Evolutionary conservation across 2,888 invertebrate genomes (phyloP).

Genomic region (Hydraecia micacea): DNA sequence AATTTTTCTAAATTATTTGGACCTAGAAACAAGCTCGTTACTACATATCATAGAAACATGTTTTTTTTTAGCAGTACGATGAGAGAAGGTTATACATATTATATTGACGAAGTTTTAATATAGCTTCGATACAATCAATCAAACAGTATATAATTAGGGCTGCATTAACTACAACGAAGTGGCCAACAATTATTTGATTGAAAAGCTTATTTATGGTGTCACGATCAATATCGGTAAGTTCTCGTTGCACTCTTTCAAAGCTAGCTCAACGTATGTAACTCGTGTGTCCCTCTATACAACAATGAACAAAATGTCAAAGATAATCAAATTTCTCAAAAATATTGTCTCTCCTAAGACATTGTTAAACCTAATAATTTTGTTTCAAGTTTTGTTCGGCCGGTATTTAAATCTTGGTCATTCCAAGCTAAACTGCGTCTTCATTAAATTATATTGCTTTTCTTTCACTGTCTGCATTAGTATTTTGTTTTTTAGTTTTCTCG

Average conservation of each 20-base stretch:
- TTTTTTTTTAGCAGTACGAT: not conserved
- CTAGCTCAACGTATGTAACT: too few relatives aligned
- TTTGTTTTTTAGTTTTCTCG: not conserved
- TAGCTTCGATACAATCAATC: not conserved
- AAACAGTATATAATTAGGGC: too few relatives aligned
- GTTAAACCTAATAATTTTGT: not conserved
- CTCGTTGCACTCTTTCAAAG: not conserved
- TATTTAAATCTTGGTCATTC: not conserved
- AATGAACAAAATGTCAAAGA: not conserved
- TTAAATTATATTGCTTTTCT: conserved; percentile 13
- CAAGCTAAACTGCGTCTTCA: not conserved
- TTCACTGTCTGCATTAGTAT: not conserved
- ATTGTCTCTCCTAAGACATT: not conserved
- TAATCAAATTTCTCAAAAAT: not conserved
- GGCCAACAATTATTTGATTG: not conserved
- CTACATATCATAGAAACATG: not conserved
- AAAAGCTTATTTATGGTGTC: not conserved
- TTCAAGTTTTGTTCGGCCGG: not conserved
- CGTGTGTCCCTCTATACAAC: not conserved
- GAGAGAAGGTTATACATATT: not conserved
- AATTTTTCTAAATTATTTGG: not conserved
- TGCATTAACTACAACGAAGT: not conserved
- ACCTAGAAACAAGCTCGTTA: not conserved
- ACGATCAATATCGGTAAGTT: not conserved
- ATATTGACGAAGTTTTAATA: not conserved